Conservation (phyloP, 2,113 vertebrate species). For the Myotis yumanensis region DNA sequence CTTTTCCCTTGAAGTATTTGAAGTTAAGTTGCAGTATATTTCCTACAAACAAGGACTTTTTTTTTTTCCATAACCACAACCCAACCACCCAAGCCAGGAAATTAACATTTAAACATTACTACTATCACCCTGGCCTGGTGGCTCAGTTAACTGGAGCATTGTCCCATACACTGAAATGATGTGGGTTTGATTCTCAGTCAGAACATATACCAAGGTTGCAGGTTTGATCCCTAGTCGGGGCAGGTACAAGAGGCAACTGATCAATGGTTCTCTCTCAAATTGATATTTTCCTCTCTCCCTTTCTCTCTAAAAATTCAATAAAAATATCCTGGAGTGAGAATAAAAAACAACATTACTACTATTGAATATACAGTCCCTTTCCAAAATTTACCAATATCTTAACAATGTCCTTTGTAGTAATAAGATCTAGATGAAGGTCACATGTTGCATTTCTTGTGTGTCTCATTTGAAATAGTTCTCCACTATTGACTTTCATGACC, state of each 20-base stretch:
- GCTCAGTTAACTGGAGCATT: too few species aligned
- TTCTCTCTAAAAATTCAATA: neutral
- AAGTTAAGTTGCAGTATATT: neutral
- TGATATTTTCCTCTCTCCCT: neutral
- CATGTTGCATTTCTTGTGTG: neutral
- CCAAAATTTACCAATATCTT: neutral
- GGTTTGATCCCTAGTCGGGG: neutral
- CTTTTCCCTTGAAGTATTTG: neutral
- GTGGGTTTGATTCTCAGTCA: neutral
- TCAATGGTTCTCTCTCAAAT: neutral
- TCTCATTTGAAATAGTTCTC: neutral
- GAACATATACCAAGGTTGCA: neutral
- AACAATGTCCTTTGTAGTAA: neutral
- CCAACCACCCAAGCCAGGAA: neutral
- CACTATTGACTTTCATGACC: neutral
- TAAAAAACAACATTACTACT: neutral
- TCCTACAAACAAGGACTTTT: neutral
- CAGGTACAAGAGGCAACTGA: neutral
- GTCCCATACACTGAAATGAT: neutral
- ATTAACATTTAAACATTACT: neutral
- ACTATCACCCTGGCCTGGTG: too few species aligned
- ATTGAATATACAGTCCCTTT: neutral
- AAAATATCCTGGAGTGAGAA: neutral
- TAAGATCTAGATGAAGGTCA: neutral
- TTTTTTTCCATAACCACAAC: neutral